Evolutionary conservation across 2,888 invertebrate genomes (phyloP).

Genomic region (Schrankia costaestrigalis): DNA sequence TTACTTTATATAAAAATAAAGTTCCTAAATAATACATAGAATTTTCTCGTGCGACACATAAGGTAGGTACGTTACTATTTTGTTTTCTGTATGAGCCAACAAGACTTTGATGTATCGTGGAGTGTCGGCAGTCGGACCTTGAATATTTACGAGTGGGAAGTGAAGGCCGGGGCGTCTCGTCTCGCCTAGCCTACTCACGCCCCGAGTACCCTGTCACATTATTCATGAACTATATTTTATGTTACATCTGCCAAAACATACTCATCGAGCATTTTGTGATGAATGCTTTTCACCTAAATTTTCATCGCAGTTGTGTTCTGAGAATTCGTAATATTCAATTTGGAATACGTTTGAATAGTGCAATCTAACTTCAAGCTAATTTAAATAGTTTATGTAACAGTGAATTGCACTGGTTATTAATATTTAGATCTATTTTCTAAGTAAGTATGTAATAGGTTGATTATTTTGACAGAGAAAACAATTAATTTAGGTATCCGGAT

Average conservation of each 20-base stretch:
- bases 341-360: too few species aligned
- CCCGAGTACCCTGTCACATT: constrained; percentile 53
- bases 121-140: constrained; percentile 57
- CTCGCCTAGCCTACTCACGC: constrained; percentile 18
- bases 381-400: too few species aligned
- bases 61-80: constrained; percentile 35
- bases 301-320: too few species aligned
- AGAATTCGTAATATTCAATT: too few species aligned
- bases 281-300: constrained; percentile 17
- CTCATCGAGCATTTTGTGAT: constrained; percentile 27
- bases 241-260: constrained; percentile 48
- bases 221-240: constrained; percentile 60
- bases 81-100: constrained; percentile 48
- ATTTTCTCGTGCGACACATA: constrained; percentile 41
- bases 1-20: too few species aligned
- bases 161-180: constrained; percentile 33
- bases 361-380: too few species aligned
- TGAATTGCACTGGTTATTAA: too few species aligned
- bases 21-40: constrained; percentile 36
- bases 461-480: too few species aligned
- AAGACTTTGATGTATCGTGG: constrained; percentile 66
- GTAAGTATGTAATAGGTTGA: too few species aligned
- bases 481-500: too few species aligned
- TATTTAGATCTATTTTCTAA: too few species aligned
- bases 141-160: constrained; percentile 66